Base-by-base conservation (phyloP, 2,888 invertebrate genomes). In the Baronia brevicornis region DNA sequence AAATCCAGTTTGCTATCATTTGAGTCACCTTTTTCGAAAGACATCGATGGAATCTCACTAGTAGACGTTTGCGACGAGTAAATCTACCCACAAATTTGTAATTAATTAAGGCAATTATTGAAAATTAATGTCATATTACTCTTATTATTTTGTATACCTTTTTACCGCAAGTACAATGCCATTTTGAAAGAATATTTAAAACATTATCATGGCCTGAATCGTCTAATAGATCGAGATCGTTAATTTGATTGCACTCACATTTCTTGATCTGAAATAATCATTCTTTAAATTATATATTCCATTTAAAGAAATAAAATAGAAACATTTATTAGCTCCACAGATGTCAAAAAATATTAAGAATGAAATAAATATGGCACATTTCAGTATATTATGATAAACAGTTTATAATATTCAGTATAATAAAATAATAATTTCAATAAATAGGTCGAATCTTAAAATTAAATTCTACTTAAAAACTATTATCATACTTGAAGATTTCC, bases 121-220 rank as follows among this genome's bases (percentile, higher is more conserved):
- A 7, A 29, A 14, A 22, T 7, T 12, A 21, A 22, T 18, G 20
- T 21, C 3, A 12, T 29, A 9, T 3, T 13, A 7, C 20, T 21
- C 6, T 29, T 12, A 21, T 5, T 18, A 28, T 28, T 9, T 2
- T 29, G 22, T 7, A 28, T 52, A 80, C 82, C 67, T 70, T 79
- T 62, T 67, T 82, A 4, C 74, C 80, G 48, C 84, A 84, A 12
- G 46, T 58, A 35, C 84, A 84, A 43, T 80, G 63, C 84, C 82
- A 84, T 52, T 79, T 78, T 0, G 80, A 67, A 20, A 84, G 60
- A 37, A 79, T 72, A 41, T 72, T 63, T 18, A 80, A 41, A 28
- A 84, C 70, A 47, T 74, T 70, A 24, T 82, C 79, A 56, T 80
- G 84, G 31, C 54, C 69, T 4, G 70, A 54, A 41, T 82, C 79